Percentiles rank a stretch among this genome's conserved stretches.
phyloP scores from a whole-genome alignment of 2,113 vertebrate species.

The Nestor notabilis region DNA sequence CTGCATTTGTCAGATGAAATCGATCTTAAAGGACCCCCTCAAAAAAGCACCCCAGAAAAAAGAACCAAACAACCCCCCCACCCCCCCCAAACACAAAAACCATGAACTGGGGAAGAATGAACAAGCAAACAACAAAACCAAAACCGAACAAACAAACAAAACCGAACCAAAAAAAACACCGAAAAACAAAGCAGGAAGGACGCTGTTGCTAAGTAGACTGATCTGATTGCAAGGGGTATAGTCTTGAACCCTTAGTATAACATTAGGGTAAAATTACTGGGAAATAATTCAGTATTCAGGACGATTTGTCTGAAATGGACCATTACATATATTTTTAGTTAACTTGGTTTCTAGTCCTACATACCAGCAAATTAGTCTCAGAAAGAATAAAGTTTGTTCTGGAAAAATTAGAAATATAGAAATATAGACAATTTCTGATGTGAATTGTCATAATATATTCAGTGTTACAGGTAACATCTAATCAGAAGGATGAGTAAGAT shows the following conservation, averaged over 20 bases:
- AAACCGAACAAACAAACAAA: background rate
- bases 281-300: background rate
- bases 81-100: too few relatives aligned
- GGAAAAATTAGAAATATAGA: background rate
- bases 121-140: too few relatives aligned
- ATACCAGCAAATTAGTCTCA: background rate
- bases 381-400: background rate
- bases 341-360: background rate
- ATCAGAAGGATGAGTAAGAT: background rate
- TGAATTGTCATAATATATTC: background rate
- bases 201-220: background rate
- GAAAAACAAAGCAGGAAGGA: too few relatives aligned
- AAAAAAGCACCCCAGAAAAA: too few relatives aligned
- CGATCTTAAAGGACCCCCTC: background rate
- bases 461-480: background rate
- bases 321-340: background rate
- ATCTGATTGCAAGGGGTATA: background rate
- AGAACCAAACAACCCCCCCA: too few relatives aligned
- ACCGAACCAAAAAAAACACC: background rate
- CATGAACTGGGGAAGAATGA: too few relatives aligned
- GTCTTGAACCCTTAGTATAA: background rate
- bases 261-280: background rate
- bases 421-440: background rate
- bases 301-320: background rate
- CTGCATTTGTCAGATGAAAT: background rate